These are phyloP conservation scores for Dugesia japonica DNA, from an alignment of 2,888 invertebrate species.

Conservation along the genomic window DNA sequence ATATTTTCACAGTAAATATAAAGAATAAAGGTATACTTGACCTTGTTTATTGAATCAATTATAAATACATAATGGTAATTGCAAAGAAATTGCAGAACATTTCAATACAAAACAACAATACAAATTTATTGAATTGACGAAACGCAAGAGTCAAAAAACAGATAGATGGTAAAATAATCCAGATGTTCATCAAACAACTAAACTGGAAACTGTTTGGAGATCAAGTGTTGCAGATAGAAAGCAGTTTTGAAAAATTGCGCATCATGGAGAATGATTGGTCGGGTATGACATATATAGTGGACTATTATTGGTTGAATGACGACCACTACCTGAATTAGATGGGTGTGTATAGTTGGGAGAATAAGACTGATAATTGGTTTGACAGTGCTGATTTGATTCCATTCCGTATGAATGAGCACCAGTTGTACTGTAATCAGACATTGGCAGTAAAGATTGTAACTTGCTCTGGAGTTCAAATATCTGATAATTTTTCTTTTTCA, in stretches of 20 bases:
- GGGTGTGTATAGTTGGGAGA: neutral
- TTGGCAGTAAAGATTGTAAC: neutral
- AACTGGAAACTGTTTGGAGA: neutral
- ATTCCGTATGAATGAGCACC: neutral
- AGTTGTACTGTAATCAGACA: neutral
- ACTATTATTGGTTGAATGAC: neutral
- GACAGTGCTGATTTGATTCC: neutral
- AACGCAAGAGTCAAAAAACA: neutral
- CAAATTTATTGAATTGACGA: slow-evolving; percentile 20
- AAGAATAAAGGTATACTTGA: too few species aligned
- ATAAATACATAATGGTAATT: too few species aligned
- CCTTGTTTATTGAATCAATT: too few species aligned
- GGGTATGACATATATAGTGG: neutral
- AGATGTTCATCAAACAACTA: neutral
- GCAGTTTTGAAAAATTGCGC: neutral
- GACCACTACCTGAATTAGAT: neutral
- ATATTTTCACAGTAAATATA: too few species aligned
- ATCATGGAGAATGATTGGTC: neutral
- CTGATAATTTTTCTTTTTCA: slow-evolving; percentile 8
- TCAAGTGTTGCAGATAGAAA: neutral
- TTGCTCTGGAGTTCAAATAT: neutral
- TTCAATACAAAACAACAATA: neutral
- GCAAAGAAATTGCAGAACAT: too few species aligned
- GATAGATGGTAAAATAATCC: neutral
- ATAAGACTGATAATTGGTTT: slow-evolving; percentile 3